Conservation (phyloP, 2,113 vertebrate genomes). For the Pygoscelis antarcticus region DNA sequence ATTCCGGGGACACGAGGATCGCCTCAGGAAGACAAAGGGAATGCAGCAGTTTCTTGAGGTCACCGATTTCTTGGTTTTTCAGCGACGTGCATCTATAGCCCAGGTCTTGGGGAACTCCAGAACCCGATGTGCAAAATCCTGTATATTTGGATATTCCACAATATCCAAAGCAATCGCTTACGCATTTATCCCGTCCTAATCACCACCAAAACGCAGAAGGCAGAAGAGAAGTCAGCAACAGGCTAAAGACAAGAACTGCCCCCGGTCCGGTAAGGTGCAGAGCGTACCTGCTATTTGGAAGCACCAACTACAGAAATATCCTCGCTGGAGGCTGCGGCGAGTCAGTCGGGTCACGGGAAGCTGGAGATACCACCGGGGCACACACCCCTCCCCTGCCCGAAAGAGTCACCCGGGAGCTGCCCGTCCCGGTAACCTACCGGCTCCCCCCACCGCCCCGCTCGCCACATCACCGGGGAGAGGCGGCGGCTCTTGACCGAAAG, state of each 20-base stretch:
- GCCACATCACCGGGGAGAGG: neutral
- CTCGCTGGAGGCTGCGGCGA: neutral
- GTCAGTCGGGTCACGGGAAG: accelerated
- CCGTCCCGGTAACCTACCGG: neutral
- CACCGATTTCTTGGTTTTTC: accelerated
- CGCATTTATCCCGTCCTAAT: accelerated
- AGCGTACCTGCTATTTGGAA: accelerated
- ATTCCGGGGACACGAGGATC: neutral
- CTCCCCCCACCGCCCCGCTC: too few relatives aligned
- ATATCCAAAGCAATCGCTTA: accelerated
- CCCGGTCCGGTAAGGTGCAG: accelerated
- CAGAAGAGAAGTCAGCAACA: neutral
- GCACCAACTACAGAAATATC: accelerated
- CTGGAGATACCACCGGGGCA: accelerated
- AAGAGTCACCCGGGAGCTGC: neutral
- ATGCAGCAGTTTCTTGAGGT: accelerated
- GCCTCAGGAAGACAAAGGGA: neutral
- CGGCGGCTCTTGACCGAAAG: neutral
- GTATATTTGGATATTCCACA: too few relatives aligned
- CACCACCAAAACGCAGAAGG: accelerated
- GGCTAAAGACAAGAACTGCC: neutral
- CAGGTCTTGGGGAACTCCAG: neutral
- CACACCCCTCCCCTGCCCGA: neutral
- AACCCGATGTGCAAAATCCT: accelerated
- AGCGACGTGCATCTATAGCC: accelerated